Base-by-base conservation (phyloP, 2,888 invertebrate species). In the Tenodera sinensis region DNA sequence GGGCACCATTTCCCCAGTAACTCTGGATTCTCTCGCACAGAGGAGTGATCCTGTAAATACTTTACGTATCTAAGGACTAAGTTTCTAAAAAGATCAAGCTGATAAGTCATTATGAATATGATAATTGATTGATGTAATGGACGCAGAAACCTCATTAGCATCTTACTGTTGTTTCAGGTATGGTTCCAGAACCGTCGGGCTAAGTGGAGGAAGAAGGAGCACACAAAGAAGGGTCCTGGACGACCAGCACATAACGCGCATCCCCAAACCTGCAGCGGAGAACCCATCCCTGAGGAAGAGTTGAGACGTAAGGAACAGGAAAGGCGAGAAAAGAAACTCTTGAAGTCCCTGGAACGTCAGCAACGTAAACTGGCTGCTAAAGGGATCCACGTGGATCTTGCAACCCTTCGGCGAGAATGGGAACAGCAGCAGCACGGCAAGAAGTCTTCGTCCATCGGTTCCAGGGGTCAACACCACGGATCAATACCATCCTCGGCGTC, bases 131-230 rank as follows among this genome's bases (percentile, higher is more conserved):
- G 9, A 42, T 12, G 42, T 42, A 42, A 42, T 42, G 12, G 42
- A 42, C 12, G 42, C 1, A 42, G 12, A 9, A 42, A 42, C 4
- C 42, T 42, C 6, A 42, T 42, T 42, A 12, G 25, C 0, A 20
- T 20, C 6, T 20, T 71, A 20, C 6, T 71, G 20, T 20, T 71
- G 20, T 87, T 94, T 27, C 96, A 99, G 99, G 99, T 99, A 91
- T 99, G 99, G 99, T 99, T 99, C 94, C 99, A 99, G 95, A 99
- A 99, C 94, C 96, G 99, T 81, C 95, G 99, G 90, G 99, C 99
- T 88, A 99, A 99, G 94, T 99, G 99, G 98, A 96, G 99, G 91
- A 99, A 99, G 95, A 98, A 98, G 94, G 99, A 99, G 94, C 98
- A 99, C 94, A 99, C 99, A 90, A 98, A 98, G 94, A 99, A 99